A percentile compares a stretch with the other conserved stretches of the same genome.
Evolutionary conservation across 2,797 vertebrate genomes (phyloP).

Genomic region (Fundulus diaphanus): DNA sequence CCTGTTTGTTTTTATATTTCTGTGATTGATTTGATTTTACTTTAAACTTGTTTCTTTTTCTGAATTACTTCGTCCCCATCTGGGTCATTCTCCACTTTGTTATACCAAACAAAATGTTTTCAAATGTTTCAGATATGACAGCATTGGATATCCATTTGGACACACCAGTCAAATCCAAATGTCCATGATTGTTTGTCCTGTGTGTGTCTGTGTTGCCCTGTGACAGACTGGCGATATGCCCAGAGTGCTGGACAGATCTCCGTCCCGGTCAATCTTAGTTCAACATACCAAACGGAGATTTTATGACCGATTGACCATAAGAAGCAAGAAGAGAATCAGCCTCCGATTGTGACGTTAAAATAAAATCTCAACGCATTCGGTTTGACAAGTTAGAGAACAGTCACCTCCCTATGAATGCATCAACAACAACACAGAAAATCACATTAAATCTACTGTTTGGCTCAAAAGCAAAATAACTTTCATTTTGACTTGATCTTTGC

Average conservation of each 20-base stretch:
- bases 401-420: not conserved
- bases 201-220: too few relatives aligned
- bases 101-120: too few relatives aligned
- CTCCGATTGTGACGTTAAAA: too few relatives aligned
- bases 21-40: not conserved
- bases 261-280: too few relatives aligned
- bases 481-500: too few relatives aligned
- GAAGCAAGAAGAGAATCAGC: not conserved
- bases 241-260: too few relatives aligned
- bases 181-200: too few relatives aligned
- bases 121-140: too few relatives aligned
- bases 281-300: not conserved
- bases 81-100: not conserved
- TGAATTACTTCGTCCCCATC: not conserved
- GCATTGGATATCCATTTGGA: not conserved
- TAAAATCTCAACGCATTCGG: too few relatives aligned
- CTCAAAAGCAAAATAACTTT: not conserved
- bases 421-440: not conserved
- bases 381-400: too few relatives aligned
- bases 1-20: not conserved
- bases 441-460: not conserved
- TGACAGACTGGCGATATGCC: too few relatives aligned
- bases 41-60: not conserved
- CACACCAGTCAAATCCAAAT: not conserved
- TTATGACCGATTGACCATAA: not conserved